These are phyloP conservation scores for Platypus cylindrus DNA, from an alignment of 2,888 invertebrate species.

Conservation along the genomic window DNA sequence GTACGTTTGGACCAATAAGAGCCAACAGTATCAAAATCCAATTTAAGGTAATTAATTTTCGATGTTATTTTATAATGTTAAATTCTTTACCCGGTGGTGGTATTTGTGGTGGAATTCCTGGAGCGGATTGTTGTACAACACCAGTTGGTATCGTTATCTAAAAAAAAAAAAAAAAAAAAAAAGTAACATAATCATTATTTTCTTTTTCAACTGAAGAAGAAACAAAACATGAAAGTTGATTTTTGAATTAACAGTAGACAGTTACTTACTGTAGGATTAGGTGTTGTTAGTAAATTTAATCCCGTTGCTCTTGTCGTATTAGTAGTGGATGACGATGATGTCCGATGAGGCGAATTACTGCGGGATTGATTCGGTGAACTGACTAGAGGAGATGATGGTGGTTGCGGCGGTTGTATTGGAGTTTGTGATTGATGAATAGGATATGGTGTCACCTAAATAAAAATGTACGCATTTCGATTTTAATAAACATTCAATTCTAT, in stretches of 20 bases:
- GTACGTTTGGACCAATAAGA: neutral
- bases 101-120: constrained; percentile 5
- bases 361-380: constrained; percentile 70
- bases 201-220: neutral
- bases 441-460: constrained; percentile 35
- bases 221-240: neutral
- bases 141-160: constrained; percentile 9
- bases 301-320: constrained; percentile 11
- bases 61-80: neutral
- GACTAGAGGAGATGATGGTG: constrained; percentile 59
- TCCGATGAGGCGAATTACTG: constrained; percentile 51
- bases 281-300: constrained; percentile 9
- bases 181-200: neutral
- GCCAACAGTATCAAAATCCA: neutral
- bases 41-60: neutral
- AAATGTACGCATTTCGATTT: no score
- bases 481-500: no score
- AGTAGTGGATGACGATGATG: constrained; percentile 16
- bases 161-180: neutral
- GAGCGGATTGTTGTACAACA: constrained; percentile 4
- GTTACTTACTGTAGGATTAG: constrained; percentile 9
- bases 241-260: no score
- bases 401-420: constrained; percentile 47
- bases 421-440: constrained; percentile 32
- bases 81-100: neutral